Evolutionary conservation across 2,113 vertebrate species (phyloP).

Genomic region (Esox niger): DNA sequence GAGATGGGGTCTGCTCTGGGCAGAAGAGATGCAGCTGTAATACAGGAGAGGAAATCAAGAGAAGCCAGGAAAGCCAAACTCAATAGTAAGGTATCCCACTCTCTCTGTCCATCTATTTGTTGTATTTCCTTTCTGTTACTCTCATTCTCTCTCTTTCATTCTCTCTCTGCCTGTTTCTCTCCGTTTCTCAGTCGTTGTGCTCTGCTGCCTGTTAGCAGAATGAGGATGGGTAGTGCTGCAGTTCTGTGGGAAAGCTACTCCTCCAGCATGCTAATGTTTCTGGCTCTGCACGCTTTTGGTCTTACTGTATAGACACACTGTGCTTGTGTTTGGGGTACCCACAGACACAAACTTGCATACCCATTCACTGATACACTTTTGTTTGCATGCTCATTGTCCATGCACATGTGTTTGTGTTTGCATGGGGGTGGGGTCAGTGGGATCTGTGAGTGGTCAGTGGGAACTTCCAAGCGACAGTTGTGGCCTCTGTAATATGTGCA

Average conservation of each 20-base stretch:
- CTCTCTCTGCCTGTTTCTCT: slow-evolving; percentile 22
- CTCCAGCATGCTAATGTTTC: slow-evolving; percentile 67
- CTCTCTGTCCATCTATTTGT: slow-evolving; percentile 39
- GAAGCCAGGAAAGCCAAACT: slow-evolving; percentile 70
- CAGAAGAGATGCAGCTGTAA: slow-evolving; percentile 67
- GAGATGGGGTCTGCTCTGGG: slow-evolving; percentile 77
- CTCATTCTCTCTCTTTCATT: slow-evolving; percentile 10
- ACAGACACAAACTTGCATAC: not conserved
- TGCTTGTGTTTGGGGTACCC: slow-evolving; percentile 2
- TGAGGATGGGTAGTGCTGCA: slow-evolving; percentile 59
- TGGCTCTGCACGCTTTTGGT: slow-evolving; percentile 29
- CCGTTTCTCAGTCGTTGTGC: slow-evolving; percentile 49
- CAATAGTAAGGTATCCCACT: slow-evolving; percentile 78
- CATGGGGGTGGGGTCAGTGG: too few relatives aligned
- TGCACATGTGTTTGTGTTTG: slow-evolving; percentile 1
- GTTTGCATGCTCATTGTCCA: not conserved
- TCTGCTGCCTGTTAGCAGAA: slow-evolving; percentile 64
- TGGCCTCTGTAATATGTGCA: slow-evolving; percentile 23
- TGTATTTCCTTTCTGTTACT: slow-evolving; percentile 30
- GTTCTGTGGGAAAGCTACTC: slow-evolving; percentile 57
- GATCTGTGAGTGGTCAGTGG: slow-evolving; percentile 25
- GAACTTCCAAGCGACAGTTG: slow-evolving; percentile 19
- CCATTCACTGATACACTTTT: not conserved
- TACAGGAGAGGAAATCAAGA: slow-evolving; percentile 58
- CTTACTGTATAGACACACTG: slow-evolving; percentile 1